Evolutionary conservation across 1,140 invertebrate species (phyloP).

Genomic region (Drosophila dunni): DNA sequence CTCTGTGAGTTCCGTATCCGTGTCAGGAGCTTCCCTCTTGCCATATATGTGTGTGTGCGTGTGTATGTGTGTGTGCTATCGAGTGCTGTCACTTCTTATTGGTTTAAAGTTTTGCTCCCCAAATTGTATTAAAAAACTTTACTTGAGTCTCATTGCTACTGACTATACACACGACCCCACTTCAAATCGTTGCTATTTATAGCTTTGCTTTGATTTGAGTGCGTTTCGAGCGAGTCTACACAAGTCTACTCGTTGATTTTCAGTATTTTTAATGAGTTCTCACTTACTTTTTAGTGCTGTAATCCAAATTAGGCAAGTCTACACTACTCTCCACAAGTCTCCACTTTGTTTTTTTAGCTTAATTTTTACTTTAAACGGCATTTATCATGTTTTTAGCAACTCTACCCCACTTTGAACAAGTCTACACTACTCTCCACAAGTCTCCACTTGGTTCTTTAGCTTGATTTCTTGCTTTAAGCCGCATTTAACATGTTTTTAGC

Average conservation of each 20-base stretch:
- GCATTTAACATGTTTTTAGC: background rate
- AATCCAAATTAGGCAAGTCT: no score
- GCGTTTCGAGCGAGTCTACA: background rate
- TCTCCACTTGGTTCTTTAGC: background rate
- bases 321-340: conserved; percentile 1
- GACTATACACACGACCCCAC: background rate
- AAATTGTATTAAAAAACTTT: background rate
- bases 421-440: conserved; percentile 15
- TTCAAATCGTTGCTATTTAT: background rate
- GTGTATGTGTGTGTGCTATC: conserved; percentile 35
- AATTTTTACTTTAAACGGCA: background rate
- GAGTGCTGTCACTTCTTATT: conserved; percentile 59
- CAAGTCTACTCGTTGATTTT: background rate
- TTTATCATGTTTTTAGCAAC: background rate
- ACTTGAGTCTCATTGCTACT: background rate
- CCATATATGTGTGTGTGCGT: conserved; percentile 1
- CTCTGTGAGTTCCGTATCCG: conserved; percentile 13
- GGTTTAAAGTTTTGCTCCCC: conserved; percentile 43
- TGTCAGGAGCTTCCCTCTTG: conserved; percentile 6
- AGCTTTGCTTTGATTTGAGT: background rate
- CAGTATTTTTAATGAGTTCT: background rate
- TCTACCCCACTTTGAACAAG: conserved; percentile 2
- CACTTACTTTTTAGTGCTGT: no score
- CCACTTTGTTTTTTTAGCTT: background rate
- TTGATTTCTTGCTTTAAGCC: background rate